Base-by-base conservation (phyloP, 2,888 invertebrate species). In the Lamellibrachia satsuma region DNA sequence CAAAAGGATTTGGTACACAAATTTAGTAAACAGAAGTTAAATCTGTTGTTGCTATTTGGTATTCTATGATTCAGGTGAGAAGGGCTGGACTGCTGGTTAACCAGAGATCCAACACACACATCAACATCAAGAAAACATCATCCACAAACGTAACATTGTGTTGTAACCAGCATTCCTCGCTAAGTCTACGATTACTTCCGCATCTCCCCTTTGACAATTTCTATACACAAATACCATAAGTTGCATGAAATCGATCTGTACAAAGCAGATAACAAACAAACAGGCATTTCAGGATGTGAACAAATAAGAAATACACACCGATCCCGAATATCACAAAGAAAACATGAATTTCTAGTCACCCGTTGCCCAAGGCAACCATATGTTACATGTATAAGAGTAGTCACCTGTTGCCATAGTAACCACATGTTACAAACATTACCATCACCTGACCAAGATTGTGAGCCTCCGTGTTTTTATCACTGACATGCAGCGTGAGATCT, bases 291-390 rank as follows among this genome's bases (percentile, higher is more conserved):
- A 75, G 75, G 22, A 75, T 75, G 75, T 22, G 75, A 75, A 75
- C 75, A 75, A 75, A 75, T 75, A 22, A 75, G 75, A 75, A 75
- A 75, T 75, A 75, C 75, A 39, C 39, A 75, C 75, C 75, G 22
- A 75, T 75, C 75, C 75, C 22, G 75, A 75, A 75, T 75, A 75
- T 75, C 75, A 75, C 75, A 75, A 75, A 75, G 75, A 75, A 75
- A 75, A 75, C 75, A 75, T n/a, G 2, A 75, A 75, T 22, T 75
- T 75, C 75, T 75, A 75, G 75, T 75, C 75, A 75, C 75, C 75
- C 75, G 22, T 75, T 75, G 75, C 75, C 75, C 75, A 22, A 22
- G n/a, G 75, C 75, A 75, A 75, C 75, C 75, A 55, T 9, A 3
- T 55, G 55, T 9, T 55, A 9, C 55, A 39, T 9, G 55, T 55